Conservation (phyloP, 1,140 invertebrate genomes). For the Drosophila ironensis region DNA sequence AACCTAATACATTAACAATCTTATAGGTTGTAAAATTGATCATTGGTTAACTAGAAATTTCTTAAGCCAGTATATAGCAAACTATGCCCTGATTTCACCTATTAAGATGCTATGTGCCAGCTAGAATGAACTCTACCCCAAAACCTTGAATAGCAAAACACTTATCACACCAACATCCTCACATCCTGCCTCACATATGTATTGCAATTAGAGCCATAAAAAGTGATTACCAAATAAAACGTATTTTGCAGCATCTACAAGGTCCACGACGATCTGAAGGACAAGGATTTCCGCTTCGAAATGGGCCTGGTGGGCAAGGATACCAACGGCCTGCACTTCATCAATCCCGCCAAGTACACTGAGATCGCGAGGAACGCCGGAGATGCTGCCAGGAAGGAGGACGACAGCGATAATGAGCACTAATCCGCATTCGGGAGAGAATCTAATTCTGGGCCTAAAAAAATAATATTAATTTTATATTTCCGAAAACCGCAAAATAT, state of each 20-base stretch:
- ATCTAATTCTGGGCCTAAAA: slow-evolving; percentile 61
- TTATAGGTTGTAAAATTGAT: too few species aligned
- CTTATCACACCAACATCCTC: too few species aligned
- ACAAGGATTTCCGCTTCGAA: slow-evolving; percentile 99
- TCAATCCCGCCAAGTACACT: slow-evolving; percentile 86
- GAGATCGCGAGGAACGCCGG: slow-evolving; percentile 91
- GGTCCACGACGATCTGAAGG: slow-evolving; percentile 99
- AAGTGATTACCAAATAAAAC: too few species aligned
- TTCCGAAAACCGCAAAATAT: slow-evolving; percentile 22
- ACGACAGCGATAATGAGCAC: slow-evolving; percentile 90
- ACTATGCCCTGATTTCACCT: too few species aligned
- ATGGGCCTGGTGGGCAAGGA: slow-evolving; percentile 97
- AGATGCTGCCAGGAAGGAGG: slow-evolving; percentile 91
- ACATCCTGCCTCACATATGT: too few species aligned
- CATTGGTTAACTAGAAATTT: too few species aligned
- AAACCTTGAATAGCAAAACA: too few species aligned
- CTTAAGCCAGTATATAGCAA: too few species aligned
- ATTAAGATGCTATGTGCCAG: too few species aligned
- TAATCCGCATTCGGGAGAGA: slow-evolving; percentile 26
- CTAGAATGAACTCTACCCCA: too few species aligned
- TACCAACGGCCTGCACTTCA: slow-evolving; percentile 89
- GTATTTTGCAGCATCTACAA: slow-evolving; percentile 93
- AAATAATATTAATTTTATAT: slow-evolving; percentile 31
- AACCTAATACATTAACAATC: too few species aligned
- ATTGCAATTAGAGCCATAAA: too few species aligned